Base-by-base conservation (phyloP, 1,140 invertebrate genomes). In the Neodiprion virginianus region DNA sequence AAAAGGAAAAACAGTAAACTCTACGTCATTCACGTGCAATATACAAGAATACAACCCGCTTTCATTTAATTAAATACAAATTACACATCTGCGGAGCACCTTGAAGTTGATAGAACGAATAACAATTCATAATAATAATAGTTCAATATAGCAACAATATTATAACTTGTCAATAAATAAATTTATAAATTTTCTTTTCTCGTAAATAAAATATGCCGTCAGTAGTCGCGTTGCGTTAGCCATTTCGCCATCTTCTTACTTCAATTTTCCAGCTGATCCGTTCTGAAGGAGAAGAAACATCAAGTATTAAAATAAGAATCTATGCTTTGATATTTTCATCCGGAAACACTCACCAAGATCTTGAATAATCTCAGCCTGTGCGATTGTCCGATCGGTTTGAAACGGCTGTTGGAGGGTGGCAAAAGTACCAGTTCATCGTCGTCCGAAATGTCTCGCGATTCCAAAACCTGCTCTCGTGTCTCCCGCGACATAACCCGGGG, bases 341-440 rank as follows among this genome's bases (percentile, higher is more conserved):
- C 28, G 28, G 8, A 14, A 61, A 61, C n/a, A 61, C n/a, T 40
- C 8, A 61, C 53, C 53, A 61, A 61, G 14, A 61, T 61, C n/a
- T 61, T 61, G 53, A 61, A 61, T 61, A 61, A 61, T 61, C 53
- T 12, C n/a, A 61, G 53, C 53, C 8, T 61, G 53, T 61, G 53
- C 53, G 53, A 61, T 61, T 61, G 11, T 17, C 53, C 53, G 53
- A 61, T 61, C 53, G 53, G 53, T 61, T 61, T 61, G 11, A 61
- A 61, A 8, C 8, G 53, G n/a, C 53, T 61, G 5, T 40, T 40
- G n/a, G 11, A 14, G 4, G 53, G 53, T 61, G 53, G 53, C 0
- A 61, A 12, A 17, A 61, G n/a, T 5, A 61, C 11, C 11, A 61
- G 4, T 61, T 61, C 53, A 12, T 61, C 53, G 53, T 61, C 53